Evolutionary conservation across 2,113 vertebrate genomes (phyloP).

Genomic region (Leuciscus idus): DNA sequence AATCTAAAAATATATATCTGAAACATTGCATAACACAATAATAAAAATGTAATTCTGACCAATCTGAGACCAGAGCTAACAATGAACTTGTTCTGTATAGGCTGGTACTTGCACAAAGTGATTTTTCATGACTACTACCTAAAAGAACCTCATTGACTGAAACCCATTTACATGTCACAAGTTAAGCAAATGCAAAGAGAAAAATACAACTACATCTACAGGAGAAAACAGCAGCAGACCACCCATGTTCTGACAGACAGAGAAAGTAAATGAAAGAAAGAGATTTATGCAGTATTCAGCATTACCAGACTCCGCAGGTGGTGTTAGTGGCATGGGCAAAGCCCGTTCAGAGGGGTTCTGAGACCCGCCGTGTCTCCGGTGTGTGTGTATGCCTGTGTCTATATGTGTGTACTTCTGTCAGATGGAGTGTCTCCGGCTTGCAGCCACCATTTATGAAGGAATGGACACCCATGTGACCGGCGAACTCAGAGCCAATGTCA

Average conservation of each 20-base stretch:
- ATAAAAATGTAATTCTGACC: too few species aligned
- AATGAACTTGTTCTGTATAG: background rate
- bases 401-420: slow-evolving; percentile 27
- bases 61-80: too few species aligned
- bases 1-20: background rate
- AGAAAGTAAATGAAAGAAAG: slow-evolving; percentile 14
- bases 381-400: background rate
- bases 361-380: slow-evolving; percentile 62
- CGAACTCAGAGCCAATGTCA: slow-evolving; percentile 11
- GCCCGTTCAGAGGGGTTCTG: slow-evolving; percentile 59
- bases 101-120: background rate
- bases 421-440: slow-evolving; percentile 30
- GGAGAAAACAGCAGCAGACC: background rate
- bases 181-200: background rate
- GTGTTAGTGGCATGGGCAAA: slow-evolving; percentile 77
- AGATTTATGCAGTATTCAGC: slow-evolving; percentile 36
- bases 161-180: background rate
- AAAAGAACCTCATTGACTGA: background rate
- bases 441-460: slow-evolving; percentile 41
- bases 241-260: background rate
- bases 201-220: background rate
- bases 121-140: background rate
- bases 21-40: background rate
- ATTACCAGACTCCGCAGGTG: slow-evolving; percentile 78
- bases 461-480: slow-evolving; percentile 40